Conservation (phyloP, 2,797 vertebrate species). For the Propithecus perrieri region DNA sequence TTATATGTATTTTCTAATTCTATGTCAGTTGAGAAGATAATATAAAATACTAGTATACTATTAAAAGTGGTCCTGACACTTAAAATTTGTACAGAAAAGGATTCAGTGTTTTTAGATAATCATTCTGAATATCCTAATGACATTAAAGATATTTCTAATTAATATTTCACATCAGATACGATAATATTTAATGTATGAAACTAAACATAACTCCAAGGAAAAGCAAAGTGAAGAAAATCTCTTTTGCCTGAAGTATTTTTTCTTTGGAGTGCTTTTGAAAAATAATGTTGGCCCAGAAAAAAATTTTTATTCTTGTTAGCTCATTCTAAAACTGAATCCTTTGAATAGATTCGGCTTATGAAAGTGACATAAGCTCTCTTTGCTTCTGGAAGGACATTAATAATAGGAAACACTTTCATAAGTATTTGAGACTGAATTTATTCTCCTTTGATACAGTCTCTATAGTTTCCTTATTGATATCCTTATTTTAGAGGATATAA, state of each 20-base stretch:
- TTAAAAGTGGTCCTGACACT: conserved; percentile 36
- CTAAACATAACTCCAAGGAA: conserved; percentile 35
- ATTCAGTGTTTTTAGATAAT: not conserved
- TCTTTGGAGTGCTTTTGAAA: conserved; percentile 31
- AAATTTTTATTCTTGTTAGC: not conserved
- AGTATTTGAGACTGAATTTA: conserved; percentile 42
- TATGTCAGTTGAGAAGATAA: not conserved
- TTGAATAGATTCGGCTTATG: conserved; percentile 46
- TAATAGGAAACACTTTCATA: conserved; percentile 28
- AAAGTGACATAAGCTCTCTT: conserved; percentile 35
- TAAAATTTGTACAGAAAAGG: conserved; percentile 21
- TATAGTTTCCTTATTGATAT: not conserved
- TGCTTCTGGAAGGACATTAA: conserved; percentile 30
- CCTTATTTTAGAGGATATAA: not conserved
- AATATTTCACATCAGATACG: conserved; percentile 31
- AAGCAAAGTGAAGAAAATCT: not conserved
- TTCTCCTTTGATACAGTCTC: conserved; percentile 15
- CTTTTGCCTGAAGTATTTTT: conserved; percentile 28
- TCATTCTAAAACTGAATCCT: conserved; percentile 37
- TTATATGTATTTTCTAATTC: not conserved
- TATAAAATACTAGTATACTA: not conserved
- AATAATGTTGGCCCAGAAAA: not conserved
- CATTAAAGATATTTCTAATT: not conserved
- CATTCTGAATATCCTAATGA: not conserved
- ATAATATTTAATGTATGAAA: conserved; percentile 39